Evolutionary conservation across 2,113 vertebrate species (phyloP), one percentile per base, ranked within the genome.

Genomic region (Onychostruthus taczanowskii): DNA sequence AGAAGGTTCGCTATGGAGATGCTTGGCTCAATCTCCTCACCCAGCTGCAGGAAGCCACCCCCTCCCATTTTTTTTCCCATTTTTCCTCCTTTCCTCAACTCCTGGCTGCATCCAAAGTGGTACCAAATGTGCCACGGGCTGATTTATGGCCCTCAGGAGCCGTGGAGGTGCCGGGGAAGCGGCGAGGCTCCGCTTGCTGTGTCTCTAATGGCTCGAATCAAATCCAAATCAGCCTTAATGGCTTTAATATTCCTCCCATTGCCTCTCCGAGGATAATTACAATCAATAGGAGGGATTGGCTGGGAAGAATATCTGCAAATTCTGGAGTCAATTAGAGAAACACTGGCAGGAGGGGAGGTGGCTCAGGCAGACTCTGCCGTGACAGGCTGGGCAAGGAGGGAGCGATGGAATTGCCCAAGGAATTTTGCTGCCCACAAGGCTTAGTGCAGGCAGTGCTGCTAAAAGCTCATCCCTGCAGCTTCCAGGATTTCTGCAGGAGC

Each of bases 261-360:
- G 72, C 88, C 43, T 87, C 77, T 87, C 61, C 0, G 5, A 93
- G 89, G 67, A 70, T 74, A 95, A 94, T 94, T 86, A n/a, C 73
- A 69, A 94, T 97, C 94, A 49, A 84, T 81, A 56, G 88, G 33
- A 11, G 47, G 68, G 93, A 58, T 96, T 97, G 91, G 75, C 90
- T 81, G 91, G 75, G 93, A 88, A 73, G 27, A 82, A 72, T 52
- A 79, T 37, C 91, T 90, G 72, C 43, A 24, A 15, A 49, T 95
- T 74, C 81, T 15, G 18, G 8, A 78, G 72, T 68, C 84, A 59
- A 59, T 91, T 86, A 84, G 62, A 74, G 78, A 41, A 64, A 39
- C 47, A 6, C 59, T 69, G 9, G 49, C 37, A 41, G 84, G 86
- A 76, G 64, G 88, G 79, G 69, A 86, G 63, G 37, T 6, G 44